Conservation (phyloP, 2,113 vertebrate genomes). For the Petromus typicus region DNA sequence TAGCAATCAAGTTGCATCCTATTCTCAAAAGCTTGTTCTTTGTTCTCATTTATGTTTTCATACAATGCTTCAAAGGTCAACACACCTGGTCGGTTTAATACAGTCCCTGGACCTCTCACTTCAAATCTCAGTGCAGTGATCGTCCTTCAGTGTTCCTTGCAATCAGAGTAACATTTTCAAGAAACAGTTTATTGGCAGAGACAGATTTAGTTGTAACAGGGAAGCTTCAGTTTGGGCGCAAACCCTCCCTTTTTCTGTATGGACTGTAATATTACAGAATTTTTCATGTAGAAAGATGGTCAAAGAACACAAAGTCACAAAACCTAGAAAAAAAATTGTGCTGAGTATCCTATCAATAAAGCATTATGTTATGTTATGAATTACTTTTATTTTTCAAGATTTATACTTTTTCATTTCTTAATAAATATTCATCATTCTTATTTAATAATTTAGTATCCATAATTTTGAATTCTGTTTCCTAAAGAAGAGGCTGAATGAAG, state of each 20-base stretch:
- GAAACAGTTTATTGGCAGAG: not conserved
- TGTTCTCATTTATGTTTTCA: not conserved
- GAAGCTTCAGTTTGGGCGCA: not conserved
- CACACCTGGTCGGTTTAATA: not conserved
- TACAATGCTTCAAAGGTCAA: not conserved
- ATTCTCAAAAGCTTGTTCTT: not conserved
- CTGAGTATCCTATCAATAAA: not conserved
- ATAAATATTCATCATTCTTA: not conserved
- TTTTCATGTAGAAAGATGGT: not conserved
- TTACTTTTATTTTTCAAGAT: not conserved
- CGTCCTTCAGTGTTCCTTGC: not conserved
- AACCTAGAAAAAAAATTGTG: not conserved
- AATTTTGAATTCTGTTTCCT: not conserved
- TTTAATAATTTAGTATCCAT: not conserved
- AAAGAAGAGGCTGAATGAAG: not conserved
- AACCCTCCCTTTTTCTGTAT: not conserved
- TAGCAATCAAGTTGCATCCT: not conserved
- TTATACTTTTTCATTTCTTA: not conserved
- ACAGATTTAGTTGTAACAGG: not conserved
- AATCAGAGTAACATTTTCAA: not conserved
- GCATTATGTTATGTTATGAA: not conserved
- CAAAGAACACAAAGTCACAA: not conserved
- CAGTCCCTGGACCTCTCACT: not conserved
- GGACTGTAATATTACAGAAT: not conserved
- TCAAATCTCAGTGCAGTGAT: not conserved